phyloP scores from a whole-genome alignment of 2,888 invertebrate genomes.

The Alloplasta piceator region DNA sequence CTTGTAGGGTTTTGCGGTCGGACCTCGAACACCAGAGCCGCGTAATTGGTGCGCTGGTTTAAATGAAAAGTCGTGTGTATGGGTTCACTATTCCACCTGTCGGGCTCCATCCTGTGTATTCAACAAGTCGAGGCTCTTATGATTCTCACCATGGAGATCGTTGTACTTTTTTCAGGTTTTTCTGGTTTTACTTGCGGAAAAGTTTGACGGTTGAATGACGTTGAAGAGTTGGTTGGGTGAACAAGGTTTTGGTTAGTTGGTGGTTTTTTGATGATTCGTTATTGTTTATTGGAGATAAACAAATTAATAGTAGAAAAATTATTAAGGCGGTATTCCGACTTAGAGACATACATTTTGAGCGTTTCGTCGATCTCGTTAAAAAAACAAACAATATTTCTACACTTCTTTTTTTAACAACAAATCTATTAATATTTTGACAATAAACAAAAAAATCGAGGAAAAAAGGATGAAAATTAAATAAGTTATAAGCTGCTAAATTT shows the following conservation, averaged over 20 bases:
- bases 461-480: too few relatives aligned
- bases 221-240: too few relatives aligned
- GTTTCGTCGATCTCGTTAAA: too few relatives aligned
- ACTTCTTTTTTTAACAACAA: too few relatives aligned
- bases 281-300: neutral
- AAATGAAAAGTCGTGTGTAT: conserved; percentile 68
- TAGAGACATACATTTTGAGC: too few relatives aligned
- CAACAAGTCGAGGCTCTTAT: neutral
- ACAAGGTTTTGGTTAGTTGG: neutral
- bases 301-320: too few relatives aligned
- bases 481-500: too few relatives aligned
- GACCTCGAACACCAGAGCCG: conserved; percentile 11
- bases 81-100: conserved; percentile 18
- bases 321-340: too few relatives aligned
- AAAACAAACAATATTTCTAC: too few relatives aligned
- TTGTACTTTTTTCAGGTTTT: neutral
- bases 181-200: neutral
- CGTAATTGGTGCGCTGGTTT: conserved; percentile 74
- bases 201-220: too few relatives aligned
- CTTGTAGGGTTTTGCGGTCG: neutral
- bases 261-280: neutral
- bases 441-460: too few relatives aligned
- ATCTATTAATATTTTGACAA: too few relatives aligned
- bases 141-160: neutral
- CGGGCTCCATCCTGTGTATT: conserved; percentile 10